Evolutionary conservation across 2,888 invertebrate genomes (phyloP).

Genomic region (Ganaspis brasiliensis): DNA sequence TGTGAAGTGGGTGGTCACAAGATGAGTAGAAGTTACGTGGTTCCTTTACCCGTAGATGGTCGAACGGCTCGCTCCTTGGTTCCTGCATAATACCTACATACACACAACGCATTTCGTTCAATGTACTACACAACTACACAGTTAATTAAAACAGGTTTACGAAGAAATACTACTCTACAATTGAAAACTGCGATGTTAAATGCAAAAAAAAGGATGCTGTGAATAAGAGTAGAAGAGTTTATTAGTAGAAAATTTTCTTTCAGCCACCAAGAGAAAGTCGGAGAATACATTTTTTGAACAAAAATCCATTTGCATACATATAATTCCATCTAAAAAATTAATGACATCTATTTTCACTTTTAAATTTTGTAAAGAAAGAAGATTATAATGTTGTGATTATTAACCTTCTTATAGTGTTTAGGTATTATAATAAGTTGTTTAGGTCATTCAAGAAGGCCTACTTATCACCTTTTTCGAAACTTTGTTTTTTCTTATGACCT

Average conservation of each 20-base stretch:
- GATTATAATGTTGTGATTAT: too few relatives aligned
- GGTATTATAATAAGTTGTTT: too few relatives aligned
- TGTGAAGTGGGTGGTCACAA: slow-evolving; percentile 1
- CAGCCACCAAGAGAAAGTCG: neutral
- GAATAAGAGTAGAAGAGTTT: neutral
- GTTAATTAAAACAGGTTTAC: slow-evolving; percentile 14
- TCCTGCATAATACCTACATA: slow-evolving; percentile 5
- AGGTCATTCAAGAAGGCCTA: too few relatives aligned
- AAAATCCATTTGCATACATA: too few relatives aligned
- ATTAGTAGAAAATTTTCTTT: neutral
- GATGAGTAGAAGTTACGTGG: slow-evolving; percentile 14
- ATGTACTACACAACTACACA: neutral
- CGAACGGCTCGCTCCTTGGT: neutral
- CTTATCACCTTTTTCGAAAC: too few relatives aligned
- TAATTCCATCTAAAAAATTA: too few relatives aligned
- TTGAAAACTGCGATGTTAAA: neutral
- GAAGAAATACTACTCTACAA: neutral
- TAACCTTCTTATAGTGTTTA: too few relatives aligned
- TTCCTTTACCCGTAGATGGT: slow-evolving; percentile 9
- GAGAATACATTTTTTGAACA: neutral
- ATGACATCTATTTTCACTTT: too few relatives aligned
- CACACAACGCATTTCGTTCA: neutral
- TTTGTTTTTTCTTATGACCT: too few relatives aligned
- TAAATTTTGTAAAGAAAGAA: too few relatives aligned
- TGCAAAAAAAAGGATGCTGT: neutral